Base-by-base conservation (phyloP, 2,888 invertebrate species). In the Eretmocerus hayati region DNA sequence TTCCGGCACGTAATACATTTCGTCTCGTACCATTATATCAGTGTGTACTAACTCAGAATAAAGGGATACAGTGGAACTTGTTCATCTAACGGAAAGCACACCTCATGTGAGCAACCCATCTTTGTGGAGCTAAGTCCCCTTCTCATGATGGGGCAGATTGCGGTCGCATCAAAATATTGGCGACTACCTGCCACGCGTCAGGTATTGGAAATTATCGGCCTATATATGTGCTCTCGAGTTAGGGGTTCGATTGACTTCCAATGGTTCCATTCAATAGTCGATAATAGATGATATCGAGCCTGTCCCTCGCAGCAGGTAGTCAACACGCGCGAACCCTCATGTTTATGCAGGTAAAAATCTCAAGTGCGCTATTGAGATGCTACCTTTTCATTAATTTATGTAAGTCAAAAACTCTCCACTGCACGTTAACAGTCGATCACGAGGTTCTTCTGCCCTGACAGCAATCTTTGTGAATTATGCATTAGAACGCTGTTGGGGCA, bases 291-390 rank as follows among this genome's bases (percentile, higher is more conserved):
- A 54, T 48, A 50, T 47, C 53, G 54, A 56, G 58, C 57, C 61
- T 59, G 59, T 53, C 54, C 51, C 44, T 40, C 46, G 42, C 60
- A 58, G 59, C 64, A 63, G 64, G 64, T 61, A 59, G 54, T 47
- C 42, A 55, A 54, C 62, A 62, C 63, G 58, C 61, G 61, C 54
- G 54, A 38, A 20, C 39, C 32, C 21, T 44, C 22, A 1, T 41
- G 45, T 50, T 45, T 37, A 18, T 23, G 44, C 61, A 58, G 58
- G 59, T 61, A 53, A 32, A 42, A 38, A 30, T 47, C 48, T 47
- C 50, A 15, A 37, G 33, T 31, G 42, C 19, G 37, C 49, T 15
- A 52, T 49, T 39, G 26, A 37, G 33, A 41, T 15, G 33, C 45
- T 31, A 23, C 45, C 46, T 44, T 56, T 56, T 56, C 31, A 23